Base-by-base conservation (phyloP, 2,888 invertebrate species). In the Coenonympha arcania region DNA sequence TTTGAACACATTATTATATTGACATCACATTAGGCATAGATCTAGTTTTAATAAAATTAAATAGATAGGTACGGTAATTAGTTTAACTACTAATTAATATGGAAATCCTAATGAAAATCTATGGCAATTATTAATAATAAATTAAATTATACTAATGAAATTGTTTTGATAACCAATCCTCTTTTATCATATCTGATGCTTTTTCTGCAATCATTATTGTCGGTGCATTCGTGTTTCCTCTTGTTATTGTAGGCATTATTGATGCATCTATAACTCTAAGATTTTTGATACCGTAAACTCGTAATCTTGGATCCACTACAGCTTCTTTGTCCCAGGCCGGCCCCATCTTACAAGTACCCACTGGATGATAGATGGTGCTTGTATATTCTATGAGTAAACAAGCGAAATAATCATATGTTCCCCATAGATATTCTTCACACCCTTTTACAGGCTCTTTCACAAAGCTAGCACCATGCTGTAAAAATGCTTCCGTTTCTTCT, bases 191-290 rank as follows among this genome's bases (percentile, higher is more conserved):
- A 72, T 95, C 94, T 1, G 93, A 88, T 0, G 89, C 93, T 61
- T 94, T 93, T 68, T 95, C 95, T 0, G 90, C 95, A 46, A 95
- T 94, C 95, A 95, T 95, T 6, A 95, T 91, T 0, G 90, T 89
- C 0, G 95, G 93, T 0, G 93, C 95, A 70, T 95, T 95, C 0
- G 94, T 94, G 70, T 95, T 95, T 6, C 92, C 93, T 65, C 88
- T 74, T 0, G 89, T 79, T 56, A 90, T 88, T 16, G 74, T 70
- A 0, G 91, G 91, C 90, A 91, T 91, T 18, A 91, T 87, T 0
- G 91, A 91, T 0, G 90, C 87, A 66, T 92, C 92, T 9, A 91
- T 87, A 0, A 93, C 92, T 63, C 92, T 80, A 22, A 92, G 70
- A 13, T 87, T 85, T 26, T 82, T 73, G 3, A 92, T 82, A 1